Evolutionary conservation across 1,140 invertebrate species (phyloP).

Genomic region (Sarcophaga peregrina): DNA sequence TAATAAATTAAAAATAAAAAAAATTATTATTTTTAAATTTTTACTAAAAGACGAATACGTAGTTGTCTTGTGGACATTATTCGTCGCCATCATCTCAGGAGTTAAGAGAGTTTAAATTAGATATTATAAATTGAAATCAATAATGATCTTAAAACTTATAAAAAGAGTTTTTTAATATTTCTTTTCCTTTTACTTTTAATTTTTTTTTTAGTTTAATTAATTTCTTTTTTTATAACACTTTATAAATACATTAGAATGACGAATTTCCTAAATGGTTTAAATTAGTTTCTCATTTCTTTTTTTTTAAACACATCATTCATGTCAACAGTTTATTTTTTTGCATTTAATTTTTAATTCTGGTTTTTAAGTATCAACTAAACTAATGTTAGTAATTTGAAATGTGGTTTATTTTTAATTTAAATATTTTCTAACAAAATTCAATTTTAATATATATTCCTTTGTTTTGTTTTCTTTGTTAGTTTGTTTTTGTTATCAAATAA

Average conservation of each 20-base stretch:
- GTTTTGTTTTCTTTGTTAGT: not conserved
- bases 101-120: not conserved
- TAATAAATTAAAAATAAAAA: not conserved
- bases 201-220: not conserved
- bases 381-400: not conserved
- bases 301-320: not conserved
- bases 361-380: constrained; percentile 1
- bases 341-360: constrained; percentile 1
- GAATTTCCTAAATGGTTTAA: constrained; percentile 18
- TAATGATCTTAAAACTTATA: too few relatives aligned
- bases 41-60: not conserved
- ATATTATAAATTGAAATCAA: not conserved
- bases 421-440: too few relatives aligned
- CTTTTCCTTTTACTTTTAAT: not conserved
- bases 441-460: not conserved
- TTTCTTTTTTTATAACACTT: constrained; percentile 30
- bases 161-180: too few relatives aligned
- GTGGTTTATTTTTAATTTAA: not conserved
- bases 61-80: not conserved
- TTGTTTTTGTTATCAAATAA: not conserved
- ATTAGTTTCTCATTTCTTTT: constrained; percentile 11
- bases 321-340: constrained; percentile 28
- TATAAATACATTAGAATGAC: constrained; percentile 37
- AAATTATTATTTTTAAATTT: not conserved
- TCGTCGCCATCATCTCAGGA: not conserved